Evolutionary conservation across 2,113 vertebrate species (phyloP), one percentile per base, ranked within the genome.

Genomic region (Channa maculata): DNA sequence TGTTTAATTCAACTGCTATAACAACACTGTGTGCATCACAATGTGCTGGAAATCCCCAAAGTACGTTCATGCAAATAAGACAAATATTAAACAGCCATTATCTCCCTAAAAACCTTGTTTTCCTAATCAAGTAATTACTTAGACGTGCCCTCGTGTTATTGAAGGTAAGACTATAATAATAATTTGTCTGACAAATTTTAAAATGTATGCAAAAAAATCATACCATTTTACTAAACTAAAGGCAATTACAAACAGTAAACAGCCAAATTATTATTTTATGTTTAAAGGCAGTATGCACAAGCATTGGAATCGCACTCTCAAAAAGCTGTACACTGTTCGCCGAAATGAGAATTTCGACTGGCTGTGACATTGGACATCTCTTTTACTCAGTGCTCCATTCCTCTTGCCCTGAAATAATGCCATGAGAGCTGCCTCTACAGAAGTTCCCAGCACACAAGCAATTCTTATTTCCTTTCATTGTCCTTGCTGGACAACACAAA

Each of bases 401-500:
- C 78, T 79, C 55, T 84, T 82, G 75, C 75, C 66, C 73, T 63
- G 71, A 73, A 86, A 88, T 82, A 83, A 82, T 79, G 66, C 54
- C 75, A 83, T 6, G 7, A 91, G 68, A 82, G 81, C 77, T 77
- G 65, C 77, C 74, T 80, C 72, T 75, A 79, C 82, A 80, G 82
- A 89, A 90, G 83, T 88, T 91, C 66, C 72, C 52, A 58, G 81
- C 73, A 58, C 72, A 85, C 71, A 54, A 59, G 71, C 83, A 53
- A 90, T 88, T 89, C 90, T 89, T 91, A 83, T 89, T 92, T 89
- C 76, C 80, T 80, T 88, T 77, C 82, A 87, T 88, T 92, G 88
- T 88, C 71, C 84, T 72, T 53, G 61, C 65, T 46, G 83, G 86
- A 91, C 84, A 87, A 87, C 88, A 83, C 91, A 89, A 90, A 93